Conservation (phyloP, 1,140 invertebrate genomes). For the Ptiloglossa arizonensis region DNA sequence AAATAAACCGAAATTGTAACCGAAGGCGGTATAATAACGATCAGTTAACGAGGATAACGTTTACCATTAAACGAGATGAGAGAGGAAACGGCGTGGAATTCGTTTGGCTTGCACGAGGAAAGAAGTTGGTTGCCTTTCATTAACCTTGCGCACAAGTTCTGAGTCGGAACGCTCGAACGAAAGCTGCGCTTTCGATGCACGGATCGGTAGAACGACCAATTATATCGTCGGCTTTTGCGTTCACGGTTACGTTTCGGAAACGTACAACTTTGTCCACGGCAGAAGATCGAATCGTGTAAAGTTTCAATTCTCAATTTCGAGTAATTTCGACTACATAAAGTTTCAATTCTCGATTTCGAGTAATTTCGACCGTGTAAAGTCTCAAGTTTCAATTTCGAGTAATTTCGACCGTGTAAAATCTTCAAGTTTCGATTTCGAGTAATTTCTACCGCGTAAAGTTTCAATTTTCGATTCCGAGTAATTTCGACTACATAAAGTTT, state of each 20-base stretch:
- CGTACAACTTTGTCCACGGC: neutral
- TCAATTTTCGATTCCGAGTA: too few species aligned
- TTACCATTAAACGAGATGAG: constrained; percentile 30
- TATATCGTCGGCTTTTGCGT: neutral
- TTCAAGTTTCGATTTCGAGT: too few species aligned
- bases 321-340: too few species aligned
- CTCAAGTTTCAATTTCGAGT: too few species aligned
- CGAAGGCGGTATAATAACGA: constrained; percentile 22
- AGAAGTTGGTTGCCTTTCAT: constrained; percentile 27
- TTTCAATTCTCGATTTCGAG: too few species aligned
- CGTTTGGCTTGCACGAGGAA: constrained; percentile 18
- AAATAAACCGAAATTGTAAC: constrained; percentile 16
- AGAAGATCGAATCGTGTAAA: too few species aligned
- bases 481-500: too few species aligned
- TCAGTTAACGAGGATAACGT: constrained; percentile 30
- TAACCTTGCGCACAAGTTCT: constrained; percentile 20
- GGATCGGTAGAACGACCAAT: neutral
- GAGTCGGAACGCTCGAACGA: neutral
- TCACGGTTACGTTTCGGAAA: neutral
- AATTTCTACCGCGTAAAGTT: too few species aligned
- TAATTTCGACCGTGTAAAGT: too few species aligned
- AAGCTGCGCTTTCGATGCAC: neutral
- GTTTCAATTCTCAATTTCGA: too few species aligned
- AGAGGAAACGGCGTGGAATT: constrained; percentile 25
- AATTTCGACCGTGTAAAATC: too few species aligned